Conservation (phyloP, 2,797 vertebrate genomes). For the Garrulus glandarius region DNA sequence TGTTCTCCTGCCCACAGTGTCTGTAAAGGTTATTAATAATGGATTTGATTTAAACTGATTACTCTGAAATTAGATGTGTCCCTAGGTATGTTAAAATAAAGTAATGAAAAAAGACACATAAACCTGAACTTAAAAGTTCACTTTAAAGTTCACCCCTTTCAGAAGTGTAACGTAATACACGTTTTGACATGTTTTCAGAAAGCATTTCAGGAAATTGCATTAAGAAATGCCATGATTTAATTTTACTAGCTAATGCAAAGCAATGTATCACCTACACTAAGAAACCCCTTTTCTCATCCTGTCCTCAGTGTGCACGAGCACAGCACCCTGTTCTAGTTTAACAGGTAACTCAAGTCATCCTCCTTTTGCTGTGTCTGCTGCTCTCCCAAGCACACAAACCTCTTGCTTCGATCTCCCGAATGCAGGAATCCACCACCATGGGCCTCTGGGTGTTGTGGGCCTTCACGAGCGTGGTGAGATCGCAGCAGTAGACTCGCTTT, state of each 20-base stretch:
- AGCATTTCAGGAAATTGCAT: conserved; percentile 26
- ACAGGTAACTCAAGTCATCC: neutral
- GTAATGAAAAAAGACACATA: conserved; percentile 31
- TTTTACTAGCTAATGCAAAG: conserved; percentile 25
- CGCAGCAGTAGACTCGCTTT: conserved; percentile 96
- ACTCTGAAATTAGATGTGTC: neutral
- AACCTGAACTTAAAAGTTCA: conserved; percentile 27
- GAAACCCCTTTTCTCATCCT: neutral
- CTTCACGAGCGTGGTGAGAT: conserved; percentile 96
- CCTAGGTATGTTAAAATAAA: conserved; percentile 3
- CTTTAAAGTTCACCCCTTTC: conserved; percentile 47
- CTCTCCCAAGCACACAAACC: conserved; percentile 73
- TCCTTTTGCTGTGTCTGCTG: neutral
- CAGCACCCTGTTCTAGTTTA: neutral
- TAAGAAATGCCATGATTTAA: conserved; percentile 16
- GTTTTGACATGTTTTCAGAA: conserved; percentile 45
- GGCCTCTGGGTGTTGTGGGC: conserved; percentile 92
- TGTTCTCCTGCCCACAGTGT: neutral
- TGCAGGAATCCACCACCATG: conserved; percentile 98
- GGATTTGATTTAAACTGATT: conserved; percentile 29
- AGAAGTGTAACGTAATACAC: neutral
- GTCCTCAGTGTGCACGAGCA: neutral
- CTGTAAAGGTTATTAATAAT: neutral
- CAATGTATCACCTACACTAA: neutral
- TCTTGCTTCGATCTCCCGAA: conserved; percentile 95